Evolutionary conservation across 1,140 invertebrate species (phyloP), one percentile per base, ranked within the genome.

Genomic region (Adoxophyes honmai): DNA sequence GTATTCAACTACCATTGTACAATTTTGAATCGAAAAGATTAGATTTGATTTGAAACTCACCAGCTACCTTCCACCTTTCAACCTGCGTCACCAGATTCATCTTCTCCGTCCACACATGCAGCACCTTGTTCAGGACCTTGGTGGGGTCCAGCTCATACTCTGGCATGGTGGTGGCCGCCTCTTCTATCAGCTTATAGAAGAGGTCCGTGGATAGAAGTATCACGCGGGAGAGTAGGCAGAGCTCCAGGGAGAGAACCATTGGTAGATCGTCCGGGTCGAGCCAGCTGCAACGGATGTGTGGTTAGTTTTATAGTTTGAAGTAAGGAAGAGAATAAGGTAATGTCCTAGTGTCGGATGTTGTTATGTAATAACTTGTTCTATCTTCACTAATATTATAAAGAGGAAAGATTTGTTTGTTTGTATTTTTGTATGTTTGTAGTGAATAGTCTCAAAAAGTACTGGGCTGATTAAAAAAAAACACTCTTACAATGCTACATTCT

Each of bases 1-100:
- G n/a, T n/a, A n/a, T n/a, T n/a, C n/a, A n/a, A n/a, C n/a, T n/a
- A n/a, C n/a, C n/a, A n/a, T n/a, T n/a, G n/a, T n/a, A n/a, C n/a
- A n/a, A n/a, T n/a, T n/a, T n/a, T n/a, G n/a, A n/a, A 8, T 13
- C 38, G 9, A 52, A 34, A 34, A 9, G 14, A 44, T 55, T 8
- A 54, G 3, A 37, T n/a, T n/a, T n/a, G n/a, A n/a, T n/a, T n/a
- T n/a, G n/a, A n/a, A n/a, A 79, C 81, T 76, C 62, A 82, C 92
- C 94, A 61, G 94, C 92, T 9, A 97, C 87, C 84, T 99, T 98
- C 64, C 94, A 92, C 75, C 94, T 92, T 70, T 97, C 95, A 0
- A 92, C 90, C 66, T 96, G 93, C 0, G 93, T 92, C 0, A 97
- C 93, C 42, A 93, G 85, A 16, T 94, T 92, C 91, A 98, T 94